These are phyloP conservation scores for Caenorhabditis imperialis DNA, from an alignment of 2,888 invertebrate species.

Conservation along the genomic window DNA sequence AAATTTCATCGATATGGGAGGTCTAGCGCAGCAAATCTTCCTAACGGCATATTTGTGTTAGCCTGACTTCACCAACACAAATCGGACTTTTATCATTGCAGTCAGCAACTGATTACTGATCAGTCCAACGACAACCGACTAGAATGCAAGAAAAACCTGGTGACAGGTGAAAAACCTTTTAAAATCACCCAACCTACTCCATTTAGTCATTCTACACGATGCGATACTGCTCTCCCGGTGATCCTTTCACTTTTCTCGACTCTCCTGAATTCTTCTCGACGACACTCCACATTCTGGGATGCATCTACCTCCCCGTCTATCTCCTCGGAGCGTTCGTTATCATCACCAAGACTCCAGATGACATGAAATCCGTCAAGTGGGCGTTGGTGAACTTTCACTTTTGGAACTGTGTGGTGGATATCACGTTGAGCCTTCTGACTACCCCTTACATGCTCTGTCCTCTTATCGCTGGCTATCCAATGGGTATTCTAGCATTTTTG, in stretches of 20 bases:
- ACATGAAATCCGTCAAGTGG: constrained; percentile 1
- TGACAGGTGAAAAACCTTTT: too few species aligned
- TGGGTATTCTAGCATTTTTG: not conserved
- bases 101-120: too few species aligned
- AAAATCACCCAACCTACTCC: too few species aligned
- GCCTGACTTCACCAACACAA: too few species aligned
- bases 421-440: not conserved
- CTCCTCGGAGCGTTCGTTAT: constrained; percentile 20
- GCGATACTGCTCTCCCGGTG: constrained; percentile 1
- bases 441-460: not conserved
- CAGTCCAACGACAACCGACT: too few species aligned
- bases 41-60: too few species aligned
- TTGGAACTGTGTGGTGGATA: constrained; percentile 2
- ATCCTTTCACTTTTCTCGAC: not conserved
- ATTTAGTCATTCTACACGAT: too few species aligned
- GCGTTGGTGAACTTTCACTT: not conserved
- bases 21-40: too few species aligned
- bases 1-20: too few species aligned
- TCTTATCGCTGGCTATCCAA: constrained; percentile 5
- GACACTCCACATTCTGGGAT: not conserved
- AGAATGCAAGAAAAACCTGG: too few species aligned
- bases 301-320: constrained; percentile 3
- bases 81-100: too few species aligned
- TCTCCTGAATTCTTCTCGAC: constrained; percentile 3
- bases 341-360: constrained; percentile 7